Evolutionary conservation across 2,888 invertebrate species (phyloP), one percentile per base, ranked within the genome.

Genomic region (Adelognathus sp.): DNA sequence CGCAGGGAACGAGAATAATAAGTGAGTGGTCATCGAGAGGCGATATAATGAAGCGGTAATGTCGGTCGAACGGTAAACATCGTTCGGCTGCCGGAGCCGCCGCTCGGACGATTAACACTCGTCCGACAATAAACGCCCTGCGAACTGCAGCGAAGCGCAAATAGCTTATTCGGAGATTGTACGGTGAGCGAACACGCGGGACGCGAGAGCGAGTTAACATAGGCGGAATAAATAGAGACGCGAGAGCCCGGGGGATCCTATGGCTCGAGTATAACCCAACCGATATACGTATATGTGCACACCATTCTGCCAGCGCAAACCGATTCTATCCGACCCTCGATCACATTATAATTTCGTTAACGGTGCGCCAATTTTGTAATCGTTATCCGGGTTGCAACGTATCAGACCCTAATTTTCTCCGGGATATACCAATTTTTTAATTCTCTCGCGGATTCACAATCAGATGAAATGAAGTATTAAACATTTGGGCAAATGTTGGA

Each of bases 341-440:
- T 72, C 67, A 79, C 63, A 75, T 76, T 79, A 75, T 69, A 69
- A 79, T 76, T 79, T 79, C 64, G 75, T 76, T 79, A 69, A 72
- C 50, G 67, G 58, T 72, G 52, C 72, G 56, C 72, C 67, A 67
- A 72, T 79, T 79, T 72, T 63, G 75, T 64, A 44, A 67, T 69
- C 72, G 36, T 63, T 18, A 71, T 67, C 61, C 72, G 67, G 72
- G n/a, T n/a, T 58, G 60, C 29, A 60, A 58, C 39, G 39, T 31
- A 31, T 33, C 72, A 27, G 3, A 44, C 50, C 66, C 44, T 66
- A 64, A 61, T 64, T 71, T 67, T 66, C 24, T 36, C 16, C 9
- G 27, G 61, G 33, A 46, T 46, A 31, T 31, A 72, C 54, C 50
- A 36, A n/a, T n/a, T n/a, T n/a, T n/a, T n/a, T n/a, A n/a, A n/a